These are phyloP conservation scores for Cecropterus lyciades DNA, from an alignment of 1,140 invertebrate species.

Conservation along the genomic window DNA sequence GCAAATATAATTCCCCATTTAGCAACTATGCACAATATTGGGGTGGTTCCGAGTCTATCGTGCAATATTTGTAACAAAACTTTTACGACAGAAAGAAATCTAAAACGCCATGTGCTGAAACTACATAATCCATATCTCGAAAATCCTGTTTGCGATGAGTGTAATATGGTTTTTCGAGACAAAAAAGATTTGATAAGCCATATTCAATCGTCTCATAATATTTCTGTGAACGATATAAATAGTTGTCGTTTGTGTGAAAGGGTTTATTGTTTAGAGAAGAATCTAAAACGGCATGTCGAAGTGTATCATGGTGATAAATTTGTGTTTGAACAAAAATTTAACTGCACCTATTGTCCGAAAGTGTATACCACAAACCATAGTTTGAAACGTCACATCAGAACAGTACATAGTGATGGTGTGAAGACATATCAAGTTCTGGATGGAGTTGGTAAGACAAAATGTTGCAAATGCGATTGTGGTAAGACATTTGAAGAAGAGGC, in stretches of 20 bases:
- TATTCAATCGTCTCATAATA: conserved; percentile 48
- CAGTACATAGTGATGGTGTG: conserved; percentile 41
- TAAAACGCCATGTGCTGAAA: conserved; percentile 59
- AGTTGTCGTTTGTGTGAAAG: conserved; percentile 62
- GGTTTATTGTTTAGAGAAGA: conserved; percentile 57
- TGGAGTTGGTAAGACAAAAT: conserved; percentile 21
- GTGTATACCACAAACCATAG: conserved; percentile 66
- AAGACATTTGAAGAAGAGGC: conserved; percentile 50
- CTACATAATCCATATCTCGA: conserved; percentile 55
- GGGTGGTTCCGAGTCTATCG: conserved; percentile 40
- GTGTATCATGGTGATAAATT: conserved; percentile 56
- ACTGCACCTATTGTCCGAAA: conserved; percentile 64
- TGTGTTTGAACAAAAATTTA: conserved; percentile 36
- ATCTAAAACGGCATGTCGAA: conserved; percentile 60
- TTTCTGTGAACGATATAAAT: conserved; percentile 32
- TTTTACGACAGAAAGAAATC: conserved; percentile 61
- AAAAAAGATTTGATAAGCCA: conserved; percentile 56
- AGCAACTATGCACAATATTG: conserved; percentile 63
- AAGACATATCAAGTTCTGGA: conserved; percentile 42
- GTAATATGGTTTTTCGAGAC: conserved; percentile 56
- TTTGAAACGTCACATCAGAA: conserved; percentile 51
- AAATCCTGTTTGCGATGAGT: conserved; percentile 57
- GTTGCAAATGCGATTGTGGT: conserved; percentile 48
- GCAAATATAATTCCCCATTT: conserved; percentile 69
- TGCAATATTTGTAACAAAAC: conserved; percentile 58